Conservation (phyloP, 2,888 invertebrate species). For the Callyntrura guangdongensis region DNA sequence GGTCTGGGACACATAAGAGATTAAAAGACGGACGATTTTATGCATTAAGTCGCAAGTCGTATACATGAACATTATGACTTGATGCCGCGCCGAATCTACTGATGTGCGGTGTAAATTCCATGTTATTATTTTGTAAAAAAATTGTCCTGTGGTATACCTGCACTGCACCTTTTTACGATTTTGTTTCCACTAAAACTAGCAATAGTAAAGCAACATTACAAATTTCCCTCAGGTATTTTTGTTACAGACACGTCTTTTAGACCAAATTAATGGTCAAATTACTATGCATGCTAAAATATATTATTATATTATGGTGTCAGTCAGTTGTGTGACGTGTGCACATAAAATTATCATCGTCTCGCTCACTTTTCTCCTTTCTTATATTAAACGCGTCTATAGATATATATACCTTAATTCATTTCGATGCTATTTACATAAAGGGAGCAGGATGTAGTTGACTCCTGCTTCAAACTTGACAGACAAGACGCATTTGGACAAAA, state of each 20-base stretch:
- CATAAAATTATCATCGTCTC: conserved; percentile 4
- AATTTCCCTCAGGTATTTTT: background rate
- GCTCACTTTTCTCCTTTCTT: background rate
- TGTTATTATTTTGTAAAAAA: background rate
- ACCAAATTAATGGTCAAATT: conserved; percentile 35
- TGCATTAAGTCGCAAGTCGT: conserved; percentile 18
- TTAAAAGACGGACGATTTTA: conserved; percentile 65
- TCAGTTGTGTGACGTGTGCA: conserved; percentile 52
- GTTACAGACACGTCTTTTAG: conserved; percentile 2
- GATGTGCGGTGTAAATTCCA: conserved; percentile 9
- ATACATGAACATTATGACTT: background rate
- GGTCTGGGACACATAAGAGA: conserved; percentile 64
- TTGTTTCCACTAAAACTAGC: background rate
- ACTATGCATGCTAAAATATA: conserved; percentile 40
- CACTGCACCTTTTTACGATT: background rate
- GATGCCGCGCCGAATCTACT: background rate
- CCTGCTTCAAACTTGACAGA: background rate
- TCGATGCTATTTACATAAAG: background rate
- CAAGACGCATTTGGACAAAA: conserved; percentile 18
- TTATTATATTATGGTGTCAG: conserved; percentile 57
- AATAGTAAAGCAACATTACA: conserved; percentile 1
- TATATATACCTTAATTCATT: background rate
- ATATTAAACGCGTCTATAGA: background rate
- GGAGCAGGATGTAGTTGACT: conserved; percentile 12
- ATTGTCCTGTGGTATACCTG: background rate